Percentiles rank a stretch among this genome's conserved stretches.
Conservation (phyloP, 2,113 vertebrate genomes). For the Alligator mississippiensis region DNA sequence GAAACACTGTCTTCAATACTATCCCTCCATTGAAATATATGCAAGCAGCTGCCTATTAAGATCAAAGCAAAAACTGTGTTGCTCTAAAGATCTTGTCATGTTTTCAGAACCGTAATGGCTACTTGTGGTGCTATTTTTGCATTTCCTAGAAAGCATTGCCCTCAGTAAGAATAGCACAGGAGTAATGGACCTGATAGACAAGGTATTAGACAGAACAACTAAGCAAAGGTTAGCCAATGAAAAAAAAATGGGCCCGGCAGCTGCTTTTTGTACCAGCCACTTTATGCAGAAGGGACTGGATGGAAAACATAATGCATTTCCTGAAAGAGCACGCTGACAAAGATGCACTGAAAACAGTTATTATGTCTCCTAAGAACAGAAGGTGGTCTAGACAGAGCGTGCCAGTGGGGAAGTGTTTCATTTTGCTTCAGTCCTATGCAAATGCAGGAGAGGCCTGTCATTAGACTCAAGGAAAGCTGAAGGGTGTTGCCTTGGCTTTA, state of each 20-base stretch:
- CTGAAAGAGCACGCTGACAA: constrained; percentile 37
- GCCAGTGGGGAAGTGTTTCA: background rate
- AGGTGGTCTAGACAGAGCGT: background rate
- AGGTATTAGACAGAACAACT: background rate
- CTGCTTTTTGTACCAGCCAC: background rate
- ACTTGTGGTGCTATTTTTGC: background rate
- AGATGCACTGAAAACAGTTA: constrained; percentile 37
- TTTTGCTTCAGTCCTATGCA: background rate
- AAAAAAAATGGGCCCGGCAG: constrained; percentile 8
- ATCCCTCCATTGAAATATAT: background rate
- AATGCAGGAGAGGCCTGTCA: background rate
- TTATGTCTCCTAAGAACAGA: constrained; percentile 31
- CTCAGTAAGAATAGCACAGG: background rate
- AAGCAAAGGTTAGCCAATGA: constrained; percentile 21
- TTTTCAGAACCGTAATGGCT: background rate
- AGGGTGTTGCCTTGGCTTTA: background rate
- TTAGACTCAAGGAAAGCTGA: background rate
- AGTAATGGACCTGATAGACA: background rate
- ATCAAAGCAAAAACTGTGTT: constrained; percentile 5
- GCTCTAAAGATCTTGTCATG: background rate
- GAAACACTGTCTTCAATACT: background rate
- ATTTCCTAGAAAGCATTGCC: constrained; percentile 23
- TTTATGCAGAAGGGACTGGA: constrained; percentile 31
- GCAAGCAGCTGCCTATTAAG: background rate
- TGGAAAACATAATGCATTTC: constrained; percentile 40